Evolutionary conservation across 53 echinoderm and acorn worm genomes (phyloP), one percentile per base, ranked within the genome.

Genomic region (Echinarachnius parma): DNA sequence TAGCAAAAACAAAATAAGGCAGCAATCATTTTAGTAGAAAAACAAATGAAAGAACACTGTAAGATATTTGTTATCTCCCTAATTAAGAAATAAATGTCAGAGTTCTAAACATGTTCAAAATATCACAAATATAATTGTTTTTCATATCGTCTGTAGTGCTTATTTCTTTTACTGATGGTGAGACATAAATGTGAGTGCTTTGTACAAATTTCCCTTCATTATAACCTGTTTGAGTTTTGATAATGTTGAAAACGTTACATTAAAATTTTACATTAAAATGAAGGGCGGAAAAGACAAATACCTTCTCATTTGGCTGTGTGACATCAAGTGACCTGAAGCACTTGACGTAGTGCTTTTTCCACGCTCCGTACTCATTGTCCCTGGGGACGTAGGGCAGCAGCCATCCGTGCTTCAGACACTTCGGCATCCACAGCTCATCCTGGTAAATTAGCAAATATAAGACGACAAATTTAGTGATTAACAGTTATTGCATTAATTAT

Each of bases 311-410:
- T 15, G 89, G 62, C 24, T 89, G 92, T 22, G 83, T 86, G 37
- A 96, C 88, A 78, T 96, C 91, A 19, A 96, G 55, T 33, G 96
- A 76, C 77, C 37, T 75, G 15, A 96, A 72, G 31, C 96, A 96
- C 65, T 88, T 84, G 42, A 96, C 88, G 80, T 96, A 96, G 62
- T 96, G 96, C 13, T 78, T 66, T 77, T 96, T 96, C 96, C 96
- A 96, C 0, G 96, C 82, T 45, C 96, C 96, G 49, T 80, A 96
- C 42, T 96, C 96, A 53, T 91, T 91, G 31, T 72, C 46, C 33
- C 82, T 84, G 18, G 96, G 91, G 11, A 79, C 84, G 68, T 96
- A 96, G 0, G 96, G 96, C 30, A 96, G 65, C 26, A 85, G 88
- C 96, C 96, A 96, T 4, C 96, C 96, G 15, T 92, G 81, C 21